These are phyloP conservation scores for Megaceryle torquata DNA, from an alignment of 2,113 vertebrate species.

Conservation along the genomic window DNA sequence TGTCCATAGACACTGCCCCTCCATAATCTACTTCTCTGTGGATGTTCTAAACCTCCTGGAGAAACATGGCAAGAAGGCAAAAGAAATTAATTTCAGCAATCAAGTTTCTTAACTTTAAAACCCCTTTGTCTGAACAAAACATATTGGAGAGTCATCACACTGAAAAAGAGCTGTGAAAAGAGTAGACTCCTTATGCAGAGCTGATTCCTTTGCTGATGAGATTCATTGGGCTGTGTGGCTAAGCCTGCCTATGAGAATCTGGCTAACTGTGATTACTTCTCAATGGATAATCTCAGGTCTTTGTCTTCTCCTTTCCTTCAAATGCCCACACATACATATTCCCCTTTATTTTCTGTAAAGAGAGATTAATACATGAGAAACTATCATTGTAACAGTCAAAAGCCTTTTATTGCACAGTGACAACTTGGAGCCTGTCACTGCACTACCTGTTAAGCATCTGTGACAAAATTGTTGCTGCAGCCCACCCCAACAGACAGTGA, in stretches of 20 bases:
- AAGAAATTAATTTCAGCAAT: not conserved
- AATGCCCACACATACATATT: not conserved
- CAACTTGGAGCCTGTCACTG: not conserved
- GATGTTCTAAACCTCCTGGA: fast-evolving
- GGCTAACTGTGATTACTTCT: not conserved
- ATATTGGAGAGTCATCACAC: not conserved
- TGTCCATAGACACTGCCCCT: not conserved
- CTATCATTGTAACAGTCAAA: not conserved
- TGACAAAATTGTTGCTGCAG: not conserved
- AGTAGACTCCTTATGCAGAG: not conserved
- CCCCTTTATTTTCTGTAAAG: not conserved
- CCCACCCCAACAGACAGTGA: not conserved
- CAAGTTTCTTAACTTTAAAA: not conserved
- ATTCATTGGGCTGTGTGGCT: not conserved
- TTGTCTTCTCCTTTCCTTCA: not conserved
- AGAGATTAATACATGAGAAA: not conserved
- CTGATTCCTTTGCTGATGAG: not conserved
- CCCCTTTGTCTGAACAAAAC: not conserved
- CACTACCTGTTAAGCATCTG: not conserved
- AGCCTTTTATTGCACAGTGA: not conserved
- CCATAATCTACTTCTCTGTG: not conserved
- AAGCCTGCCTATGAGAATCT: not conserved
- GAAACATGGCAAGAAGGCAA: not conserved
- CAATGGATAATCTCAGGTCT: not conserved
- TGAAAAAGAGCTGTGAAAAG: not conserved